Percentiles rank a stretch among this genome's conserved stretches.
These are phyloP conservation scores for Acleris literana DNA, from an alignment of 2,888 invertebrate genomes.

Conservation along the genomic window DNA sequence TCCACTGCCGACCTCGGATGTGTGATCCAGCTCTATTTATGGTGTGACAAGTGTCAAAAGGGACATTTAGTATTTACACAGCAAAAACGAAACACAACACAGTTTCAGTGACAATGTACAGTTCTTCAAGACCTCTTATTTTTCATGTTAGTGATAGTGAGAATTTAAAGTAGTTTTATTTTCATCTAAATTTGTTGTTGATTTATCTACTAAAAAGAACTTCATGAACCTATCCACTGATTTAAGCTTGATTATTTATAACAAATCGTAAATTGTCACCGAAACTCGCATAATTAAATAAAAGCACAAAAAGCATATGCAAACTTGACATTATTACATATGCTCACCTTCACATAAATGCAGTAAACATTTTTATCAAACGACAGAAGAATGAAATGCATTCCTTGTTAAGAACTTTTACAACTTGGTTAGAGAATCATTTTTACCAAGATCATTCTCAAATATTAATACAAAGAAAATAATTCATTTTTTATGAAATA, in stretches of 20 bases:
- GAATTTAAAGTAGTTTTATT: too few species aligned
- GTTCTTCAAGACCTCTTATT: neutral
- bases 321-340: constrained; percentile 39
- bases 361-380: constrained; percentile 23
- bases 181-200: too few species aligned
- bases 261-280: constrained; percentile 42
- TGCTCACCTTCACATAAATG: constrained; percentile 31
- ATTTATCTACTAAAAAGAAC: too few species aligned
- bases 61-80: constrained; percentile 78
- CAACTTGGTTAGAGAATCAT: neutral
- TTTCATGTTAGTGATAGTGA: neutral
- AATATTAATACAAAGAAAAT: neutral
- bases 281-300: constrained; percentile 44
- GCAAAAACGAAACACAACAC: constrained; percentile 76
- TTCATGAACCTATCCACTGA: too few species aligned
- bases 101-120: constrained; percentile 55
- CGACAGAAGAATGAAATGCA: constrained; percentile 7
- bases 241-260: neutral
- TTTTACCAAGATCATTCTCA: neutral
- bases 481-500: too few species aligned
- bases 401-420: neutral
- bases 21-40: constrained; percentile 82
- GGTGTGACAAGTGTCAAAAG: constrained; percentile 74
- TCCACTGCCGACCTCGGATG: constrained; percentile 83
- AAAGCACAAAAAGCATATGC: constrained; percentile 42